phyloP scores from a whole-genome alignment of 2,113 vertebrate genomes.

The Setophaga coronata region DNA sequence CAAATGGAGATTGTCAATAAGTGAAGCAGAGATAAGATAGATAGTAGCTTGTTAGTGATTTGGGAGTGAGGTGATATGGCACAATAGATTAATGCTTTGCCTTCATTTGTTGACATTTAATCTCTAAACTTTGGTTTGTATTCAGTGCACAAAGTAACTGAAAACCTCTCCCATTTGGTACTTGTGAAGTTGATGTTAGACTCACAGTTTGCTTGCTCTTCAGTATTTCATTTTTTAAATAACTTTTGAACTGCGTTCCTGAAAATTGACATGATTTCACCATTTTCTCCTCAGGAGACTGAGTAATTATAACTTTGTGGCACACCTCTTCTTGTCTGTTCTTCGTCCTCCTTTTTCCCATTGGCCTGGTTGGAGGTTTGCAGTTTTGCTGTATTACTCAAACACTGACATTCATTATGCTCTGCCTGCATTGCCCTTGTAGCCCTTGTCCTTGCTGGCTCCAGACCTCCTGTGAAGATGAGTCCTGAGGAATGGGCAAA shows the following conservation, averaged over 20 bases:
- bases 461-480: neutral
- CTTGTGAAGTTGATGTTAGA: neutral
- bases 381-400: neutral
- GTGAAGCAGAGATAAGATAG: constrained; percentile 23
- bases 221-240: neutral
- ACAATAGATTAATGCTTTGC: constrained; percentile 48
- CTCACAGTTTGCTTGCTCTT: neutral
- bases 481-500: neutral
- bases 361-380: neutral
- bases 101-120: constrained; percentile 58
- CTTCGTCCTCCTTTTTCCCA: neutral
- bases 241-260: neutral
- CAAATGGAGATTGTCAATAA: constrained; percentile 43
- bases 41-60: constrained; percentile 40
- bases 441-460: neutral
- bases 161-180: neutral
- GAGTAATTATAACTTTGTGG: neutral
- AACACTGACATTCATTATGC: neutral
- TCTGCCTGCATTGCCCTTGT: neutral
- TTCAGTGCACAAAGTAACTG: constrained; percentile 2
- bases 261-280: neutral
- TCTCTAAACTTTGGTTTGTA: constrained; percentile 49
- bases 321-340: accelerated
- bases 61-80: constrained; percentile 17
- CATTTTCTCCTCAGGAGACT: neutral